phyloP scores from a whole-genome alignment of 1,140 invertebrate genomes.

The Platyura marginata region DNA sequence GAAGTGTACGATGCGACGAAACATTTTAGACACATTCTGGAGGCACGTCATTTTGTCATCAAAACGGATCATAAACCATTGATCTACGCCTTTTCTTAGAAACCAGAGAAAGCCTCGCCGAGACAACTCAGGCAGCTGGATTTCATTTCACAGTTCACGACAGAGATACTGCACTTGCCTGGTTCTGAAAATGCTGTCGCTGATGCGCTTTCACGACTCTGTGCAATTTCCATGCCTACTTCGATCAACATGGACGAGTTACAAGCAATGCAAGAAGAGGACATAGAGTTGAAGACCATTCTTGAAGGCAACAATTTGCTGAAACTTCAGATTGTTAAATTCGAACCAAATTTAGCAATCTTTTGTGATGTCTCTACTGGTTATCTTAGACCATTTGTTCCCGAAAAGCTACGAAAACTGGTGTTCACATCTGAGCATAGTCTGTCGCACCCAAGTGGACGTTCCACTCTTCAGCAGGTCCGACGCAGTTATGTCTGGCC shows the following conservation, averaged over 20 bases:
- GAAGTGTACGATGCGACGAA: conserved; percentile 14
- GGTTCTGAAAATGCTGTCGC: conserved; percentile 13
- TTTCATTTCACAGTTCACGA: conserved; percentile 12
- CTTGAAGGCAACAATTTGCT: conserved; percentile 12
- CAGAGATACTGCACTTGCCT: conserved; percentile 11
- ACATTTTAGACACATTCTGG: conserved; percentile 15
- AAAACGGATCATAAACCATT: conserved; percentile 20
- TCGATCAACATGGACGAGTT: conserved; percentile 7
- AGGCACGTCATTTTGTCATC: conserved; percentile 13
- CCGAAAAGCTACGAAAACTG: conserved; percentile 5
- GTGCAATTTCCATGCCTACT: conserved; percentile 4
- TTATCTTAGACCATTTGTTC: conserved; percentile 9
- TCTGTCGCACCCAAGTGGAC: conserved; percentile 11
- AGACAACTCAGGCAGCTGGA: conserved; percentile 13
- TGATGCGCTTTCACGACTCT: conserved; percentile 11
- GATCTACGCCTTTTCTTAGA: conserved; percentile 11
- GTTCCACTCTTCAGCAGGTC: conserved; percentile 7
- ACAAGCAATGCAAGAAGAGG: conserved; percentile 7
- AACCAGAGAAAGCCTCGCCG: conserved; percentile 13
- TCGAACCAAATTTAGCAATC: neutral
- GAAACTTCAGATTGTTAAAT: conserved; percentile 2
- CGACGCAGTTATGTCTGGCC: conserved; percentile 8
- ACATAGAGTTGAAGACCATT: conserved; percentile 7
- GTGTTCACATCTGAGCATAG: conserved; percentile 8
- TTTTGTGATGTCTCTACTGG: conserved; percentile 5